Percentiles rank a stretch among this genome's conserved stretches.
Evolutionary conservation across 2,797 vertebrate genomes (phyloP).

Genomic region (Glyptemys insculpta): DNA sequence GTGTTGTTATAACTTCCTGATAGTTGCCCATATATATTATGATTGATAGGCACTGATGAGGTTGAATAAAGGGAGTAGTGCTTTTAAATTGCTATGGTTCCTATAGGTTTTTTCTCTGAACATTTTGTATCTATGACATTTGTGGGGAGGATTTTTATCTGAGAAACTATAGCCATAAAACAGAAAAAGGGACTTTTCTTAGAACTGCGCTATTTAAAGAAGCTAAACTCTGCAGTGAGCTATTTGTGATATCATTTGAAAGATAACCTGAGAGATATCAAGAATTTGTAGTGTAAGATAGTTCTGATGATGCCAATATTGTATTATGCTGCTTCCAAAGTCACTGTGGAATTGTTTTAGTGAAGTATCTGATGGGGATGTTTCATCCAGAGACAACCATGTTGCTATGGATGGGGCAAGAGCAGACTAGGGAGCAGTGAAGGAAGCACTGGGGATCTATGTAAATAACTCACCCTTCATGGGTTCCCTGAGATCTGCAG

Average conservation of each 20-base stretch:
- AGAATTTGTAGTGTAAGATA: rapidly evolving
- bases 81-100: neutral
- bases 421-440: neutral
- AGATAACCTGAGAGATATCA: neutral
- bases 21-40: neutral
- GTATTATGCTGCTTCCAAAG: neutral
- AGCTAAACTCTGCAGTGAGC: neutral
- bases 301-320: neutral
- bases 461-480: neutral
- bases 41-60: neutral
- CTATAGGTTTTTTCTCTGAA: neutral
- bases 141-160: neutral
- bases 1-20: neutral
- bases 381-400: neutral
- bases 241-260: neutral
- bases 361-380: neutral
- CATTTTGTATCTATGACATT: neutral
- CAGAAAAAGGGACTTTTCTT: neutral
- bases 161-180: neutral
- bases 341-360: neutral
- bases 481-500: rapidly evolving
- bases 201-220: neutral
- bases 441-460: neutral
- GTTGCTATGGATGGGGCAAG: neutral
- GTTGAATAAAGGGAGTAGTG: neutral